Conservation (phyloP, 2,888 invertebrate genomes). For the Xestia ashworthii region DNA sequence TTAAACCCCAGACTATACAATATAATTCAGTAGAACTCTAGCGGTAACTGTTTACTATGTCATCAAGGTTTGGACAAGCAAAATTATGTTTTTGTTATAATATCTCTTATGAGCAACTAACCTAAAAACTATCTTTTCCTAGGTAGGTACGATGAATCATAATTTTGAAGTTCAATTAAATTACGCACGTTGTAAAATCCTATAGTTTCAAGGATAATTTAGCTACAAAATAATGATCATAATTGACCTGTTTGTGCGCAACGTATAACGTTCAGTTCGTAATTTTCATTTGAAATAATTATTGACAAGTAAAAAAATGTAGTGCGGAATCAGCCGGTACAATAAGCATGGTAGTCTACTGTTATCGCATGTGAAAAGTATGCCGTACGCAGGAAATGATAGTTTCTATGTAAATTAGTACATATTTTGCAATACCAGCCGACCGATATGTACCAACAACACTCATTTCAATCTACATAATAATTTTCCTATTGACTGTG, state of each 20-base stretch:
- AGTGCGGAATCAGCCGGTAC: conserved; percentile 39
- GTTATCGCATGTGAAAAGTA: conserved; percentile 81
- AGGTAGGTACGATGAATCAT: background rate
- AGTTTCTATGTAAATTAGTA: conserved; percentile 80
- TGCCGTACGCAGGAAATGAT: conserved; percentile 85
- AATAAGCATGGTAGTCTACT: conserved; percentile 56
- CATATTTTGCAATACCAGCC: conserved; percentile 67
- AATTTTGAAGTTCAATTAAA: conserved; percentile 13
- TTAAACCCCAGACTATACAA: too few relatives aligned
- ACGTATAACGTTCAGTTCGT: conserved; percentile 38
- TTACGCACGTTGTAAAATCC: conserved; percentile 32
- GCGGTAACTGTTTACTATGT: background rate
- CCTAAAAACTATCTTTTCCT: conserved; percentile 19
- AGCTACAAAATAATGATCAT: conserved; percentile 38
- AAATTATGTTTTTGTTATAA: background rate
- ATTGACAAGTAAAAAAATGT: conserved; percentile 45
- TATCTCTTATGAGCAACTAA: background rate
- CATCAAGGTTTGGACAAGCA: background rate
- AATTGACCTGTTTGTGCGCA: conserved; percentile 50
- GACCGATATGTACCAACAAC: conserved; percentile 55
- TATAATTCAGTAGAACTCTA: background rate
- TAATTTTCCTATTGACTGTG: conserved; percentile 54
- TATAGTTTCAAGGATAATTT: conserved; percentile 43
- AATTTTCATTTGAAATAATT: conserved; percentile 38
- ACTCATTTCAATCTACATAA: conserved; percentile 63